Evolutionary conservation across 2,888 invertebrate species (phyloP).

Genomic region (Matsumyia berberina): DNA sequence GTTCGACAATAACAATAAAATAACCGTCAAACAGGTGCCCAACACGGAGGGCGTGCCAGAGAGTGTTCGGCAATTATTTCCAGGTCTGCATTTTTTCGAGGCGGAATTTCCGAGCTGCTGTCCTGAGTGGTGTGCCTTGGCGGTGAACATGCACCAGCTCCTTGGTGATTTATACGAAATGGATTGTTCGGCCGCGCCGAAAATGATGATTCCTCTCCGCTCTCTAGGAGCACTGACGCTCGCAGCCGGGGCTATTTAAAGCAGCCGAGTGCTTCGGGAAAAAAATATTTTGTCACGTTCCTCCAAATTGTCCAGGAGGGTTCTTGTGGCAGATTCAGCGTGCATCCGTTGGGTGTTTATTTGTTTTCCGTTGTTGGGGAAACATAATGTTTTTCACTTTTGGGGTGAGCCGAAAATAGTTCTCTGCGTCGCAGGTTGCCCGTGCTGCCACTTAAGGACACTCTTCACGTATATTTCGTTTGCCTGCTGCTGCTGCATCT

Average conservation of each 20-base stretch:
- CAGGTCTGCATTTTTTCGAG: constrained; percentile 31
- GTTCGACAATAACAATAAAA: constrained; percentile 71
- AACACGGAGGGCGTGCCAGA: constrained; percentile 49
- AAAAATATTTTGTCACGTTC: constrained; percentile 75
- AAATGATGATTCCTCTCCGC: constrained; percentile 11
- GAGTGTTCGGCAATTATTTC: constrained; percentile 69
- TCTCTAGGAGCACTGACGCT: neutral
- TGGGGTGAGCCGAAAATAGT: constrained; percentile 66
- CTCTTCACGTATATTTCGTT: constrained; percentile 31
- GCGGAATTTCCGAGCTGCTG: constrained; percentile 20
- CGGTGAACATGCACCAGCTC: constrained; percentile 67
- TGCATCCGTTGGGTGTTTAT: constrained; percentile 61
- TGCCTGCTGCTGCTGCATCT: constrained; percentile 12
- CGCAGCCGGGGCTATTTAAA: constrained; percentile 56
- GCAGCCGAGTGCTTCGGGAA: constrained; percentile 25
- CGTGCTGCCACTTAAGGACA: constrained; percentile 66
- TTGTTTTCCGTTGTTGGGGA: constrained; percentile 69
- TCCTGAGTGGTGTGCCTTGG: constrained; percentile 41
- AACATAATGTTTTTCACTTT: constrained; percentile 43
- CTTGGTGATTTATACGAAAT: constrained; percentile 71
- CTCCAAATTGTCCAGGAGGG: constrained; percentile 58
- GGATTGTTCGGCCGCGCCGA: constrained; percentile 51
- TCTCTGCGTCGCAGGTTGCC: constrained; percentile 49
- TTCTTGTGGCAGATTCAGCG: neutral
- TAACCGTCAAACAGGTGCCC: constrained; percentile 76